Percentiles rank a stretch among this genome's conserved stretches.
phyloP scores from a whole-genome alignment of 2,888 invertebrate species.

The Cacoxenus indagator region DNA sequence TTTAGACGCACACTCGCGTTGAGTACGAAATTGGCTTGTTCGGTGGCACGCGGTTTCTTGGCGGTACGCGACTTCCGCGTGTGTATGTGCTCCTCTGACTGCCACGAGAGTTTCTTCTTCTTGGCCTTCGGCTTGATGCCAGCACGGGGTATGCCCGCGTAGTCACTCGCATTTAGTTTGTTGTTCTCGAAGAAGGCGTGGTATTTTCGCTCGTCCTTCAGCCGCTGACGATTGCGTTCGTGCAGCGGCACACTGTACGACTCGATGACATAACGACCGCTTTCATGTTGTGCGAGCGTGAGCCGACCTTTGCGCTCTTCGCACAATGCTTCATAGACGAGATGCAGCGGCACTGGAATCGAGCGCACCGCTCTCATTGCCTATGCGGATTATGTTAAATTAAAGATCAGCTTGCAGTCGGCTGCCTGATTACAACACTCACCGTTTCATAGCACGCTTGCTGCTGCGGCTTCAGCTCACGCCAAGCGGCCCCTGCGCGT shows the following conservation, averaged over 20 bases:
- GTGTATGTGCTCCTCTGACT: too few species aligned
- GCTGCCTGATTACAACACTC: background rate
- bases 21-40: too few species aligned
- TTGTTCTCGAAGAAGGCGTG: background rate
- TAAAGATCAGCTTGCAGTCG: background rate
- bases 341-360: constrained; percentile 46
- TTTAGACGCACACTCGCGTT: too few species aligned
- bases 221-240: background rate
- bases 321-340: constrained; percentile 45
- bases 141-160: constrained; percentile 21
- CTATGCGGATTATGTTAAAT: constrained; percentile 20
- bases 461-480: constrained; percentile 32
- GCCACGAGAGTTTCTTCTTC: too few species aligned
- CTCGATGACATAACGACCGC: constrained; percentile 40
- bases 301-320: constrained; percentile 50
- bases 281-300: constrained; percentile 34
- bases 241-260: constrained; percentile 42
- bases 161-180: background rate
- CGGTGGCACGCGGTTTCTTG: too few species aligned
- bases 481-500: constrained; percentile 37
- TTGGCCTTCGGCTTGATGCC: constrained; percentile 38
- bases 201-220: background rate
- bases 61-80: too few species aligned
- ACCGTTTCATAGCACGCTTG: constrained; percentile 46
- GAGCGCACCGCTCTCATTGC: constrained; percentile 47